Evolutionary conservation across 2,113 vertebrate species (phyloP).

Genomic region (Seriola dumerili): DNA sequence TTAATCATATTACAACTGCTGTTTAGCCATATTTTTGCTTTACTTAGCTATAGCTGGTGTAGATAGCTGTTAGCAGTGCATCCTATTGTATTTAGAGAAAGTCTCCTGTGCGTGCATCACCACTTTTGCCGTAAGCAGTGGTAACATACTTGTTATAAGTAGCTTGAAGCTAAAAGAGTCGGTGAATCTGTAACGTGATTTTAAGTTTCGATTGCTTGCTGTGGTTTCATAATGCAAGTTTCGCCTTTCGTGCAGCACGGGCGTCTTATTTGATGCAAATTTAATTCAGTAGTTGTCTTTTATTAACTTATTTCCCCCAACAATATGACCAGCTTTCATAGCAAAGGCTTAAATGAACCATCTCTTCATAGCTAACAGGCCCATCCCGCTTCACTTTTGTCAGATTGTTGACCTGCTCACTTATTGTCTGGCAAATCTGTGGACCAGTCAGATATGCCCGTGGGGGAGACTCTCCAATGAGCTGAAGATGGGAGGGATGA

Average conservation of each 20-base stretch:
- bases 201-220: conserved; percentile 43
- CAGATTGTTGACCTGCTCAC: conserved; percentile 37
- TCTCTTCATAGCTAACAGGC: conserved; percentile 19
- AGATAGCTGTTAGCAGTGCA: not conserved
- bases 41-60: not conserved
- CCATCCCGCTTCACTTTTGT: conserved; percentile 49
- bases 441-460: conserved; percentile 61
- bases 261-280: not conserved
- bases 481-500: conserved; percentile 46
- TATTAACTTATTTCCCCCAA: not conserved
- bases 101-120: rapidly evolving
- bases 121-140: not conserved
- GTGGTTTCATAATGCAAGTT: conserved; percentile 14
- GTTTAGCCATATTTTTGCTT: no score
- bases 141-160: not conserved
- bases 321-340: rapidly evolving
- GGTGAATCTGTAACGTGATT: not conserved
- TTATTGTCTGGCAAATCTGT: conserved; percentile 24
- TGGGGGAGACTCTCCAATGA: conserved; percentile 55
- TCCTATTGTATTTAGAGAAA: no score
- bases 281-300: not conserved
- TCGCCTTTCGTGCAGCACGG: not conserved
- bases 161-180: not conserved
- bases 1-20: not conserved
- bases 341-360: not conserved